Base-by-base conservation (phyloP, 2,888 invertebrate genomes). In the Zeuzera pyrina region DNA sequence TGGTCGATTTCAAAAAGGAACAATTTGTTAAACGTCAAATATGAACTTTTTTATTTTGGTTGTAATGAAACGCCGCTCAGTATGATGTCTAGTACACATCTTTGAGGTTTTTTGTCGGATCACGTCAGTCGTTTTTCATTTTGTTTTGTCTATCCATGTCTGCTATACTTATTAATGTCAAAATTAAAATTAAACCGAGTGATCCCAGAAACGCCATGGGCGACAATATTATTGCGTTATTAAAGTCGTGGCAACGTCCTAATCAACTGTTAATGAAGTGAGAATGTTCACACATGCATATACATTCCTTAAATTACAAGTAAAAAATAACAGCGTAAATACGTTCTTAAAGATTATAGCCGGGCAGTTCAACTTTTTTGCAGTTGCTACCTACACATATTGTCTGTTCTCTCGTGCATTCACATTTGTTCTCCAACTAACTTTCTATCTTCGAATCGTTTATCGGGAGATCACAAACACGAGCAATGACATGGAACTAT, bases 21-120 rank as follows among this genome's bases (percentile, higher is more conserved):
- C 81, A 79, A 83, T 83, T 83, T 83, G 83, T 83, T 83, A 81
- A 78, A 81, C 81, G 83, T 81, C 83, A 81, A 79, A 81, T 79
- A 78, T 79, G 76, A 79, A 74, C 67, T 78, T 81, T 71, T 79
- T 72, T 74, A 28, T 33, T 70, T 78, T 76, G 72, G 62, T 65
- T 68, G 63, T 76, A 78, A 78, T 77, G 78, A 72, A 77, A 74
- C 67, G 63, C 52, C 49, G 54, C 66, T 56, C 72, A 63, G 74
- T 74, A 61, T 72, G 77, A 70, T 33, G 33, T 67, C 74, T 78
- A 70, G 69, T 71, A 66, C 66, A 65, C 61, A 67, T 69, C 67
- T 67, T 62, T 51, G 53, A 47, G 53, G 61, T 71, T 78, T 69
- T 79, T 78, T 78, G 73, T 79, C 48, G 58, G 64, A 67, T 64